Base-by-base conservation (phyloP, 2,113 vertebrate genomes). In the Heterotilapia buettikoferi region DNA sequence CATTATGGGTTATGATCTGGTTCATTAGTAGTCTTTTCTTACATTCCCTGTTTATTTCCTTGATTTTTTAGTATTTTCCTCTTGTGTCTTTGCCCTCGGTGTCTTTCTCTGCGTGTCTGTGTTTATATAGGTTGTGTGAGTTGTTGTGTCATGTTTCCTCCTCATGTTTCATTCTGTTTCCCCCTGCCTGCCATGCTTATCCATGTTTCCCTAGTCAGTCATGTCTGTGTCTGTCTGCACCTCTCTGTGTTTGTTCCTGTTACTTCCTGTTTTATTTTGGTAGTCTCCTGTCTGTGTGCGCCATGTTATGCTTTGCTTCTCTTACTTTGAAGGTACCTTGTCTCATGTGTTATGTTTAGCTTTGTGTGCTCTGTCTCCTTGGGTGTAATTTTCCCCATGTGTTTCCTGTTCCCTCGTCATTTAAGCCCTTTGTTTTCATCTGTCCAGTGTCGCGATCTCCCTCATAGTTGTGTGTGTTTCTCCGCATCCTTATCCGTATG, bases 251-350 rank as follows among this genome's bases (percentile, higher is more conserved):
- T 61, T 61, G 59, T 0, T 61, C 59, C 57, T 29, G 10, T 61
- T 61, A 19, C 57, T 61, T 18, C 26, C 56, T 31, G 57, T 61
- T 31, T 63, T 63, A 11, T 11, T 19, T 33, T 63, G 10, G 56
- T 59, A 29, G 29, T 63, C 16, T 36, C 16, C 59, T 63, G 59
- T 63, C 5, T 63, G 29, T 31, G 57, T 19, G 29, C 3, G 3
- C 59, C 59, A 63, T 33, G 16, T 63, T 63, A 33, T 63, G 6
- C 59, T 63, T 63, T 63, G 16, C 59, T 63, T 63, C 29, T 63
- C 59, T 63, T 63, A 36, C 16, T 0, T 19, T 63, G 0, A 63
- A 36, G 29, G 2, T 63, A 36, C 29, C 29, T 63, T 2, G 0
- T 33, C 29, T 19, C 59, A 2, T 19, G 29, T 33, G 9, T 63